A percentile compares a stretch with the other conserved stretches of the same genome.
These are phyloP conservation scores for Bursaphelenchus mucronatus DNA, from an alignment of 1,140 invertebrate species.

Conservation along the genomic window DNA sequence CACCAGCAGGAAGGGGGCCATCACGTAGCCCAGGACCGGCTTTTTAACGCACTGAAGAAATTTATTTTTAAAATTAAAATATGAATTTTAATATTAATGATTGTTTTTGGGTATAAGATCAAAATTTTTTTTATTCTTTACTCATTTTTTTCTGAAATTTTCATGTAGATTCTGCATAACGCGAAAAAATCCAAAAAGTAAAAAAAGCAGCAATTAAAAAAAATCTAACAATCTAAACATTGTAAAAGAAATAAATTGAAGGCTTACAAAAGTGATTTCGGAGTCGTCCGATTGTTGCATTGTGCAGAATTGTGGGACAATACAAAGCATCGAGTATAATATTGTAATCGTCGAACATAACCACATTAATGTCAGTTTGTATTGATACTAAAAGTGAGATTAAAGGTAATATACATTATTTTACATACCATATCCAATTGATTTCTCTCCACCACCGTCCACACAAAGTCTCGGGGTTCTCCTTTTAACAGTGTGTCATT, in stretches of 20 bases:
- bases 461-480: conserved; percentile 31
- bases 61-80: too few species aligned
- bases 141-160: too few species aligned
- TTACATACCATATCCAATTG: conserved; percentile 27
- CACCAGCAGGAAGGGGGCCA: conserved; percentile 32
- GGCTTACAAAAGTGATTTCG: conserved; percentile 33
- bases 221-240: too few species aligned
- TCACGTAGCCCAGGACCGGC: conserved; percentile 29
- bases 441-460: conserved; percentile 11
- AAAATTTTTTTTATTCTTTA: too few species aligned
- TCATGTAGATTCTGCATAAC: too few species aligned
- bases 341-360: conserved; percentile 23
- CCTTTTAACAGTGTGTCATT: conserved; percentile 33
- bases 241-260: background rate
- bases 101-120: too few species aligned
- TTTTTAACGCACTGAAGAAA: conserved; percentile 25
- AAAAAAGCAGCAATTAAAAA: too few species aligned
- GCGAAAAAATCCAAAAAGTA: too few species aligned
- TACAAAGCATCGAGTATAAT: conserved; percentile 33
- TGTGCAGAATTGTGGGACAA: conserved; percentile 36
- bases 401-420: conserved; percentile 13
- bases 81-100: too few species aligned
- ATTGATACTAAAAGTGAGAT: conserved; percentile 23
- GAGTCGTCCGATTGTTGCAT: conserved; percentile 29
- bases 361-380: conserved; percentile 32